Evolutionary conservation across 2,797 vertebrate genomes (phyloP).

Genomic region (Kryptolebias ocellatus): DNA sequence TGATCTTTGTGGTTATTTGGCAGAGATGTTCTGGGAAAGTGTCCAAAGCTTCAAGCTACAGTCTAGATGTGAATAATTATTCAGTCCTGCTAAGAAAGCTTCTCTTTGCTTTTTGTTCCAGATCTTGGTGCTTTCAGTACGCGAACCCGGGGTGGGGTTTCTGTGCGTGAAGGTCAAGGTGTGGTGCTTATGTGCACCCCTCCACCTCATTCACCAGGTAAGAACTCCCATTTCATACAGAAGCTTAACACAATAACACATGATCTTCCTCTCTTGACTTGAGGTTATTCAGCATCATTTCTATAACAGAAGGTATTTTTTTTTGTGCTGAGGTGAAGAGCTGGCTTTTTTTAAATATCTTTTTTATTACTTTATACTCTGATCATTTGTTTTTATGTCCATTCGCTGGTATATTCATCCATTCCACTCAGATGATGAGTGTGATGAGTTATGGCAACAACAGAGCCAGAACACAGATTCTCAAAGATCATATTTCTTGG

Average conservation of each 20-base stretch:
- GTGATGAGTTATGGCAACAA: constrained; percentile 30
- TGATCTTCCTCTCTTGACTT: too few relatives aligned
- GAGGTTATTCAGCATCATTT: not conserved
- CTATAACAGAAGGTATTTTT: constrained; percentile 18
- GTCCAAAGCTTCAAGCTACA: too few relatives aligned
- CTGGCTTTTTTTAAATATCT: not conserved
- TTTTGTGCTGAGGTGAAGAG: constrained; percentile 19
- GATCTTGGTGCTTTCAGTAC: constrained; percentile 92
- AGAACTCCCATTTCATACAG: constrained; percentile 9
- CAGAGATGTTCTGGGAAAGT: too few relatives aligned
- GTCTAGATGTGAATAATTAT: not conserved
- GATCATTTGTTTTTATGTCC: too few relatives aligned
- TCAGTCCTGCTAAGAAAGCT: not conserved
- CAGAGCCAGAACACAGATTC: constrained; percentile 30
- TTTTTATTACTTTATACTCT: too few relatives aligned
- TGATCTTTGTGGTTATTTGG: too few relatives aligned
- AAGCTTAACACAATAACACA: too few relatives aligned
- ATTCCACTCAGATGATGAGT: constrained; percentile 29
- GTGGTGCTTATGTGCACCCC: constrained; percentile 96
- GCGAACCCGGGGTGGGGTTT: constrained; percentile 90
- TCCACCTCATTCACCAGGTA: constrained; percentile 95
- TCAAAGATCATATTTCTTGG: constrained; percentile 66
- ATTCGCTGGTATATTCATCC: not conserved
- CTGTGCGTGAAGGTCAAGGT: constrained; percentile 95
- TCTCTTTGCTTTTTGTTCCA: constrained; percentile 58